Percentiles rank a stretch among this genome's conserved stretches.
phyloP scores from a whole-genome alignment of 1,140 invertebrate species.

The Leptopilina clavipes region DNA sequence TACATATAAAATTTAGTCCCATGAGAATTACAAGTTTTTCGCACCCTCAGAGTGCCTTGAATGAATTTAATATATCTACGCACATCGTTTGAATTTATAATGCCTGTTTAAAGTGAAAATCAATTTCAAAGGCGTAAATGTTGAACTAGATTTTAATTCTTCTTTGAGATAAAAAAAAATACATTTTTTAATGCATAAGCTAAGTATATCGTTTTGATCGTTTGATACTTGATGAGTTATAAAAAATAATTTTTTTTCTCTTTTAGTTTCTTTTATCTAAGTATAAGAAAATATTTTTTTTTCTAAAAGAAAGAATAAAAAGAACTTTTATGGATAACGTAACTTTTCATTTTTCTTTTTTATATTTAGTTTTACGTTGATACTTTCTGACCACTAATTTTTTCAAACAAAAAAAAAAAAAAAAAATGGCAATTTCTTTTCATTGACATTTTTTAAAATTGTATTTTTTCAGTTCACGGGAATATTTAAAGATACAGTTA shows the following conservation, averaged over 20 bases:
- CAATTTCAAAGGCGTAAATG: not conserved
- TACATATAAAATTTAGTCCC: slow-evolving; percentile 8
- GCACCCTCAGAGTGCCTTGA: not conserved
- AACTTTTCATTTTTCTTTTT: not conserved
- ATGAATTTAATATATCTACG: slow-evolving; percentile 11
- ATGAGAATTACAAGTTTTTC: slow-evolving; percentile 1
- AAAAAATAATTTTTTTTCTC: not conserved
- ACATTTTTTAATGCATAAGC: too few relatives aligned
- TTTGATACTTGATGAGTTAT: not conserved
- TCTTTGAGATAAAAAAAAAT: not conserved
- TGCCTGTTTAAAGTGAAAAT: not conserved
- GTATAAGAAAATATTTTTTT: not conserved
- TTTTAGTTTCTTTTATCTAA: too few relatives aligned
- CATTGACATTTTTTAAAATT: not conserved
- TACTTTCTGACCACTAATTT: not conserved
- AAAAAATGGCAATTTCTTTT: not conserved
- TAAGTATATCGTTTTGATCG: too few relatives aligned
- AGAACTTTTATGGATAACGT: not conserved
- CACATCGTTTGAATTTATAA: slow-evolving; percentile 20
- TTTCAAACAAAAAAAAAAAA: too few relatives aligned
- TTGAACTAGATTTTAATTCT: not conserved
- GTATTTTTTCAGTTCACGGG: not conserved
- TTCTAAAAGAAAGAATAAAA: not conserved
- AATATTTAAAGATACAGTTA: not conserved
- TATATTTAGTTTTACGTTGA: not conserved